Base-by-base conservation (phyloP, 2,888 invertebrate genomes). In the Tipula helvola region DNA sequence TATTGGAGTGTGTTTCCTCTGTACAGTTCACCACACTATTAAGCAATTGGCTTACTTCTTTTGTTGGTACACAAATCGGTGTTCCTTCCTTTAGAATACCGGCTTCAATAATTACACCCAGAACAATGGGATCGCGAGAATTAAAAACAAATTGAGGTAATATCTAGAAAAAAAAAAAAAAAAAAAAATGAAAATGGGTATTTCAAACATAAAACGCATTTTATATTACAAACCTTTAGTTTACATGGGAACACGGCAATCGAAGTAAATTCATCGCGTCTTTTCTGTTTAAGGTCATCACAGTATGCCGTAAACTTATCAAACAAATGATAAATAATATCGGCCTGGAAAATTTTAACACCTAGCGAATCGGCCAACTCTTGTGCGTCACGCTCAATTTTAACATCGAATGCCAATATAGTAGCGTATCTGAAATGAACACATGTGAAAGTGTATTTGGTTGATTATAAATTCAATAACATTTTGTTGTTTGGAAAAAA, bases 291-390 rank as follows among this genome's bases (percentile, higher is more conserved):
- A 87, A 98, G 92, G 89, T 99, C 98, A 87, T 98, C 98, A 88
- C 98, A 94, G 92, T 96, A 97, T 13, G 96, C 95, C 89, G 95
- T 98, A 93, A 99, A 99, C 91, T 97, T 96, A 92, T 99, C 99
- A 92, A 99, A 99, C 90, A 99, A 93, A 92, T 99, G 99, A 93
- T 99, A 99, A 90, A 99, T 99, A 91, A 99, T 99, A 93, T 99
- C 99, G 7, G 99, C 99, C 88, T 97, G 95, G 94, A 99, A 99
- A 91, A 99, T 97, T 92, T 96, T 97, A 87, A 99, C 98, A 87
- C 97, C 97, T 87, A 98, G 92, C 87, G 95, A 94, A 91, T 99
- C 99, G 0, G 99, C 99, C 91, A 99, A 92, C 90, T 99, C 98
- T 92, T 99, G 99, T 1, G 99, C 99, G 90, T 99, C 99, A 87